Percentiles rank a stretch among this genome's conserved stretches.
These are phyloP conservation scores for Corythornis cristatus DNA, from an alignment of 2,113 vertebrate genomes.

Conservation along the genomic window DNA sequence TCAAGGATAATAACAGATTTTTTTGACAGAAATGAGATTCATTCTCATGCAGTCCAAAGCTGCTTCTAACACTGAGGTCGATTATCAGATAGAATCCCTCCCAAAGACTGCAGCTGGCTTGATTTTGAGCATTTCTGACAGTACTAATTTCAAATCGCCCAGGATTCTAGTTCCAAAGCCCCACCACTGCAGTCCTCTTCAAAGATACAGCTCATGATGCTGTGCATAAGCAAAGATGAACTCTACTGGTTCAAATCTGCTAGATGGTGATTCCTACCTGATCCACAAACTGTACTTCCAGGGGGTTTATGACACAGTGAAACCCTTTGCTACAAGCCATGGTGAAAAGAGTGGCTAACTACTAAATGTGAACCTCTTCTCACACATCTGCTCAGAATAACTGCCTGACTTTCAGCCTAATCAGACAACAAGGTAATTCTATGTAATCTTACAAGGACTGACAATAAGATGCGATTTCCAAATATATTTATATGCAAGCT, in stretches of 20 bases:
- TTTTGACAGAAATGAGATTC: background rate
- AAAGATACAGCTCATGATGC: background rate
- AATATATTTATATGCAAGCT: background rate
- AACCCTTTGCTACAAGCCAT: background rate
- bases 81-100: background rate
- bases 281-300: background rate
- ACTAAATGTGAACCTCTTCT: background rate
- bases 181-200: background rate
- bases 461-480: background rate
- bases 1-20: background rate
- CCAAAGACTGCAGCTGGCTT: background rate
- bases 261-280: rapidly evolving
- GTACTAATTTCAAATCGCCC: background rate
- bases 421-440: background rate
- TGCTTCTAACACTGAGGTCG: background rate
- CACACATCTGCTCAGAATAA: background rate
- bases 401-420: background rate
- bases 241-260: background rate
- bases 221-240: background rate
- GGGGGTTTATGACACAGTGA: background rate
- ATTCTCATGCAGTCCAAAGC: background rate
- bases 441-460: background rate
- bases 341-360: background rate
- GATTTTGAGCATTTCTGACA: background rate
- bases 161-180: background rate